A percentile compares a stretch with the other conserved stretches of the same genome.
phyloP scores from a whole-genome alignment of 2,888 invertebrate genomes.

The Artemia sp. region DNA sequence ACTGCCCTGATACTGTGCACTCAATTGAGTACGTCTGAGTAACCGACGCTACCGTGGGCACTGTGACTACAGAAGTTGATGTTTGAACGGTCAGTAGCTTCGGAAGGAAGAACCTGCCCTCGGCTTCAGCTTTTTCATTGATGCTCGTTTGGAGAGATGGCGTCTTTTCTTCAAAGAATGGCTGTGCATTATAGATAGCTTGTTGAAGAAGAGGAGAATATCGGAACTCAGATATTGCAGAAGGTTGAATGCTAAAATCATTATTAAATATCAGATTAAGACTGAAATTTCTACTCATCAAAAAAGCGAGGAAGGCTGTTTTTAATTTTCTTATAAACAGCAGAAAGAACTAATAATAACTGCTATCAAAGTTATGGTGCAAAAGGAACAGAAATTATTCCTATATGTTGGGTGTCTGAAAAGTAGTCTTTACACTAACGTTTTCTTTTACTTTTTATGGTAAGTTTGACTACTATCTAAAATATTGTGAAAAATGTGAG shows the following conservation, averaged over 20 bases:
- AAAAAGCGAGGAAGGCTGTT: too few species aligned
- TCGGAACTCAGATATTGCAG: not conserved
- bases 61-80: not conserved
- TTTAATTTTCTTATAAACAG: too few species aligned
- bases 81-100: not conserved
- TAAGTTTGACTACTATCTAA: too few species aligned
- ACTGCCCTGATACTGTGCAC: not conserved
- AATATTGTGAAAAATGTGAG: too few species aligned
- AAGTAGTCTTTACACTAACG: too few species aligned
- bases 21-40: not conserved
- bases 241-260: not conserved
- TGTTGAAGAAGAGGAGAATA: not conserved
- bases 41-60: not conserved
- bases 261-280: not conserved
- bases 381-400: too few species aligned
- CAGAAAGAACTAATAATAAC: too few species aligned
- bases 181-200: not conserved
- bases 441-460: too few species aligned
- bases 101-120: not conserved
- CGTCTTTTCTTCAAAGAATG: not conserved
- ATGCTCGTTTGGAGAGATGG: not conserved
- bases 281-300: too few species aligned
- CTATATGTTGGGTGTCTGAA: too few species aligned
- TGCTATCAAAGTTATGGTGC: too few species aligned
- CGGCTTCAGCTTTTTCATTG: constrained; percentile 2